phyloP scores from a whole-genome alignment of 1,140 invertebrate genomes.

The Tetramorium simillimum region DNA sequence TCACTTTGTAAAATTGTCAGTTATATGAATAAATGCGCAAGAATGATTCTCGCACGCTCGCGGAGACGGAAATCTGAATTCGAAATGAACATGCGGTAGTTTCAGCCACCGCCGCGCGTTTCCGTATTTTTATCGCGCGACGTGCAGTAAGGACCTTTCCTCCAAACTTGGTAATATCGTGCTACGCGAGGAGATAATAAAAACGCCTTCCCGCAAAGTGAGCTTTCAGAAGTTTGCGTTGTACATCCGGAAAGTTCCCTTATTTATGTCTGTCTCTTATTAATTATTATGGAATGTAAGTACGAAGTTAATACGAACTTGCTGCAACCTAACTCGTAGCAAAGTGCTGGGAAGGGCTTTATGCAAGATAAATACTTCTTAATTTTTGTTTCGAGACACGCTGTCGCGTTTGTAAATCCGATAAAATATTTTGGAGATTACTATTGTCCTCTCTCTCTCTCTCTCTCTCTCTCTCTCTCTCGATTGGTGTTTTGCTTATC shows the following conservation, averaged over 20 bases:
- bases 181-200: conserved; percentile 41
- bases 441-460: background rate
- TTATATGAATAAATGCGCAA: background rate
- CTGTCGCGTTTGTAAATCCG: background rate
- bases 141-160: conserved; percentile 14
- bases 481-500: background rate
- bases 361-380: conserved; percentile 16
- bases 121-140: conserved; percentile 25
- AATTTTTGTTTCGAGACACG: background rate
- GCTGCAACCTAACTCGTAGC: background rate
- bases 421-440: background rate
- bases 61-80: background rate
- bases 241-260: conserved; percentile 31
- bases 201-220: conserved; percentile 49
- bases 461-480: background rate
- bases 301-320: conserved; percentile 53
- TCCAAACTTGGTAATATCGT: conserved; percentile 48
- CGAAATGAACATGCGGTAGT: background rate
- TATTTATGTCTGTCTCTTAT: conserved; percentile 54
- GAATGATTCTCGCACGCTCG: background rate
- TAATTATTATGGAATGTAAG: conserved; percentile 55
- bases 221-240: conserved; percentile 46
- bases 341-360: background rate
- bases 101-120: background rate
- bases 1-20: background rate